Evolutionary conservation across 2,113 vertebrate genomes (phyloP), one percentile per base, ranked within the genome.

Genomic region (Furnarius figulus): DNA sequence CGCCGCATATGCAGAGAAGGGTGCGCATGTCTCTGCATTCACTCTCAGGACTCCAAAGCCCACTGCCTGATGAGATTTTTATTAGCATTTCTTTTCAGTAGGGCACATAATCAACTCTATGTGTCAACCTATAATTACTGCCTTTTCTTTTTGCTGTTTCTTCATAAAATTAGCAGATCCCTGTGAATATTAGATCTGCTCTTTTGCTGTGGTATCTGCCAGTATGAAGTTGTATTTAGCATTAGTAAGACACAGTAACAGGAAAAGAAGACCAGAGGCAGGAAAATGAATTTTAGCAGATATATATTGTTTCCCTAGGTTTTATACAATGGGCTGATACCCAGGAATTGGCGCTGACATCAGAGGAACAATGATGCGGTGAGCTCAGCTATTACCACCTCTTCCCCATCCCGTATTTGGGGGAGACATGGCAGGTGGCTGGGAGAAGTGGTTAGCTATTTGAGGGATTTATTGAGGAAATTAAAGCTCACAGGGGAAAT

Each of bases 281-380:
- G 18, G 47, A 59, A 91, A 52, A 53, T 16, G 0, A 70, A 44
- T 75, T 75, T 79, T 59, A 81, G n/a, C 61, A 66, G n/a, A 37
- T 56, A 22, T 0, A 23, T 8, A 5, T 4, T 1, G 1, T 83
- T 83, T 37, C 5, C 30, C 14, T 19, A 23, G n/a, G 28, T 79
- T 86, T 42, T 85, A 30, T 44, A 53, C 56, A 89, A 44, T 6
- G 6, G 31, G 14, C 37, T 42, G 35, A 72, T 67, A 31, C 31
- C 55, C n/a, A 35, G 37, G 39, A 81, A 55, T n/a, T 50, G 3
- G n/a, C 4, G 3, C 0, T 70, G 63, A 61, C 19, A 12, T 59
- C 9, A 59, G 35, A 44, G 49, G 33, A 78, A 39, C 1, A 2
- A 33, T 0, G 0, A 9, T 55, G 44, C 1, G 2, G 24, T 24